Evolutionary conservation across 2,113 vertebrate genomes (phyloP).

Genomic region (Brachyistius frenatus): DNA sequence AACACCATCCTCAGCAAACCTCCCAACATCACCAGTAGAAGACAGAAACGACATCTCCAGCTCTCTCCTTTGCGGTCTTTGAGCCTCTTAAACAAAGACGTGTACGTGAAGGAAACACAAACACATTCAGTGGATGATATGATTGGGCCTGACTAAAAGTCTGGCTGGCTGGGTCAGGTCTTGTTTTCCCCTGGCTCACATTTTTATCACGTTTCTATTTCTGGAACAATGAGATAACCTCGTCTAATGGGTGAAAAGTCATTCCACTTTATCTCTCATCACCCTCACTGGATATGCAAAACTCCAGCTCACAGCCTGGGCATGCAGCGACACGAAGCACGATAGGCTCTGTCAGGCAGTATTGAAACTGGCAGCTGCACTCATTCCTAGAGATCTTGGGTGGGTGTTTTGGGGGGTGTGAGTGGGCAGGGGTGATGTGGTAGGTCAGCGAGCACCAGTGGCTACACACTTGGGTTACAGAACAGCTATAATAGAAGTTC

Average conservation of each 20-base stretch:
- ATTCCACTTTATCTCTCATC: constrained; percentile 30
- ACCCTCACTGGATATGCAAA: constrained; percentile 27
- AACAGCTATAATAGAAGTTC: constrained; percentile 47
- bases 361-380: constrained; percentile 61
- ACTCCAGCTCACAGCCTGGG: constrained; percentile 11
- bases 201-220: constrained; percentile 59
- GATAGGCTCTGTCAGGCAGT: constrained; percentile 27
- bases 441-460: constrained; percentile 51
- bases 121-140: constrained; percentile 3
- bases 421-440: background rate
- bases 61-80: background rate
- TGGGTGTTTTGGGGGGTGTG: constrained; percentile 5
- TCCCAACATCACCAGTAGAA: background rate
- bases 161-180: background rate
- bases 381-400: constrained; percentile 33
- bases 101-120: constrained; percentile 15
- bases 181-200: constrained; percentile 24
- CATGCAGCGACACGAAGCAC: constrained; percentile 17
- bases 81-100: constrained; percentile 6
- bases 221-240: constrained; percentile 49
- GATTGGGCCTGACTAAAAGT: constrained; percentile 28
- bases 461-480: constrained; percentile 46
- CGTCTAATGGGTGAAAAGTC: constrained; percentile 30
- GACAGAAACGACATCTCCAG: constrained; percentile 31
- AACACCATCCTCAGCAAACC: constrained; percentile 22